Evolutionary conservation across 2,113 vertebrate species (phyloP).

Genomic region (Trinectes maculatus): DNA sequence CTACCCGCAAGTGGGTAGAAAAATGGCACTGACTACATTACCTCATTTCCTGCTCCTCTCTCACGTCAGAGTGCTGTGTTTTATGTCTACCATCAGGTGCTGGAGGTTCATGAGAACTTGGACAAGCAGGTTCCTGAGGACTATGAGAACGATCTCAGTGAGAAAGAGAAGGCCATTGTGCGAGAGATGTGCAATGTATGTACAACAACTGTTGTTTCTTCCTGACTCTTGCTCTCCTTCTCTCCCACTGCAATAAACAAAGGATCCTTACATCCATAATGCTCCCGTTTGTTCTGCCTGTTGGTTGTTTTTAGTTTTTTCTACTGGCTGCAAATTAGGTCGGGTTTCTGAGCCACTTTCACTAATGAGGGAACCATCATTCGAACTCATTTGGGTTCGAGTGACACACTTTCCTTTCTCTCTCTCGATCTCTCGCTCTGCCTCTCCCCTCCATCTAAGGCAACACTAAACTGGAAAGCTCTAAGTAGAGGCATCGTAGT

Average conservation of each 20-base stretch:
- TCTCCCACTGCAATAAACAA: neutral
- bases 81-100: conserved; percentile 84
- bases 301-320: neutral
- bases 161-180: conserved; percentile 96
- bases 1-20: too few species aligned
- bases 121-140: conserved; percentile 91
- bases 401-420: conserved; percentile 13
- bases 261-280: neutral
- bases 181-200: conserved; percentile 97
- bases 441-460: conserved; percentile 8
- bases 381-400: conserved; percentile 40
- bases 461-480: conserved; percentile 35
- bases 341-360: conserved; percentile 39
- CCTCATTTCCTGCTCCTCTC: too few species aligned
- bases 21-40: too few species aligned
- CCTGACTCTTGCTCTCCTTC: neutral
- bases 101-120: conserved; percentile 96
- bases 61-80: too few species aligned
- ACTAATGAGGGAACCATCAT: conserved; percentile 62
- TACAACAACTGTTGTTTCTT: neutral
- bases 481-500: conserved; percentile 55
- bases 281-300: conserved; percentile 12
- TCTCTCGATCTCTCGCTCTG: neutral
- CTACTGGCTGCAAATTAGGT: conserved; percentile 42
- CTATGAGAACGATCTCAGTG: conserved; percentile 93